Percentiles rank a stretch among this genome's conserved stretches.
These are phyloP conservation scores for Engraulis encrasicolus DNA, from an alignment of 2,113 vertebrate species.

Conservation along the genomic window DNA sequence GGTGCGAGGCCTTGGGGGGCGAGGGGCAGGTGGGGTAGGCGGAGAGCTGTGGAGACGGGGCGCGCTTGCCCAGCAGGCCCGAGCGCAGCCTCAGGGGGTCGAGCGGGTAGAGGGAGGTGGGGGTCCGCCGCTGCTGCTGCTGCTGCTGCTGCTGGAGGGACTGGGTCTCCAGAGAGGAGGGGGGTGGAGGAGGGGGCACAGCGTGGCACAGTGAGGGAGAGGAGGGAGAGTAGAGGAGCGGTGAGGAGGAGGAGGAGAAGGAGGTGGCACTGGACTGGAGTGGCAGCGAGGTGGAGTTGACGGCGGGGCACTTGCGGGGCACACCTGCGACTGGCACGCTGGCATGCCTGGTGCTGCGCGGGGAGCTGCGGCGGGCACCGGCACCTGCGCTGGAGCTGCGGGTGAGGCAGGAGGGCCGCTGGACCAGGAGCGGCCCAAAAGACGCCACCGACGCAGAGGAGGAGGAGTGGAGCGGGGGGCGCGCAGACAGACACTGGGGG, in stretches of 20 bases:
- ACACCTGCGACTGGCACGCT: conserved; percentile 29
- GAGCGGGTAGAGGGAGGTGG: conserved; percentile 58
- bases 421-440: neutral
- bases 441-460: neutral
- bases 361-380: conserved; percentile 33
- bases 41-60: conserved; percentile 53
- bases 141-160: too few relatives aligned
- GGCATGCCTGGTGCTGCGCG: conserved; percentile 37
- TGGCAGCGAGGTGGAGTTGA: too few relatives aligned
- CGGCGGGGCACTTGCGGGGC: conserved; percentile 41
- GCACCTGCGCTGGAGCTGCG: conserved; percentile 35
- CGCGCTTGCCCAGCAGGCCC: conserved; percentile 59
- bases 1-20: conserved; percentile 46
- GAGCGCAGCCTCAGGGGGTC: conserved; percentile 64
- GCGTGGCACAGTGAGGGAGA: conserved; percentile 45
- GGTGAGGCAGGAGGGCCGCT: neutral
- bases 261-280: conserved; percentile 49
- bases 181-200: conserved; percentile 47
- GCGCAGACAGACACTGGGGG: conserved; percentile 62
- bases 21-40: conserved; percentile 35
- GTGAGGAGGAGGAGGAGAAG: conserved; percentile 47
- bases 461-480: conserved; percentile 61
- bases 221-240: conserved; percentile 46
- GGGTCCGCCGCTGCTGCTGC: conserved; percentile 43
- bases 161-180: conserved; percentile 45